Percentiles rank a stretch among this genome's conserved stretches.
These are phyloP conservation scores for Anarsia innoxiella DNA, from an alignment of 2,888 invertebrate genomes.

Conservation along the genomic window DNA sequence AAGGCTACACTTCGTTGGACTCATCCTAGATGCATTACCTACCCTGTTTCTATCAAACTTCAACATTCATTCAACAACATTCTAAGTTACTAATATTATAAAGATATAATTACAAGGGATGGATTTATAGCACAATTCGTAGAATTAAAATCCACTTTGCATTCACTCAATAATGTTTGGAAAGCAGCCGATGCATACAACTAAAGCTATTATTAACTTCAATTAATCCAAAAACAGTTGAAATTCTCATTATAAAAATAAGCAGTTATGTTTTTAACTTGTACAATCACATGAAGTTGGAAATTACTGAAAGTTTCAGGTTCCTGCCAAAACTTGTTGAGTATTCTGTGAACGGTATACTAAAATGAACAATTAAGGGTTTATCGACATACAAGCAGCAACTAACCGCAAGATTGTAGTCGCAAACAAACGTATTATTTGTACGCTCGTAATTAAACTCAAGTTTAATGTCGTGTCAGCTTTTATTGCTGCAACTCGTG, in stretches of 20 bases:
- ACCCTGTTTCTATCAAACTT: conserved; percentile 55
- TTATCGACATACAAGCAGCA: conserved; percentile 7
- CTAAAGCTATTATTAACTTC: conserved; percentile 1
- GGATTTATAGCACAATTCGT: conserved; percentile 43
- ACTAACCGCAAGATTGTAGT: conserved; percentile 10
- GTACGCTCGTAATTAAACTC: conserved; percentile 14
- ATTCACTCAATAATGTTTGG: conserved; percentile 4
- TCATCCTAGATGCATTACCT: conserved; percentile 53
- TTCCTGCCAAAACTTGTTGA: conserved; percentile 1
- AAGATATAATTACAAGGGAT: conserved; percentile 35
- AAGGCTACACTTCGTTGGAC: conserved; percentile 50
- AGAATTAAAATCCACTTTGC: conserved; percentile 23
- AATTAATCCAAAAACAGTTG: conserved; percentile 1
- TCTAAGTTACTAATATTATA: conserved; percentile 22
- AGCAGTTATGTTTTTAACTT: conserved; percentile 1
- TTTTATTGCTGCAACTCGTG: conserved; percentile 15
- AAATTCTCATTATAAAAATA: conserved; percentile 5
- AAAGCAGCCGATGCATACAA: conserved; percentile 10
- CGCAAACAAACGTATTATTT: conserved; percentile 14
- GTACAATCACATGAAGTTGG: conserved; percentile 6
- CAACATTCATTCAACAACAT: conserved; percentile 32
- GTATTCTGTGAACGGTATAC: conserved; percentile 3
- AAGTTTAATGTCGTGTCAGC: conserved; percentile 13
- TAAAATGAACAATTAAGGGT: conserved; percentile 6
- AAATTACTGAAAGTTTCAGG: conserved; percentile 8